These are phyloP conservation scores for Alfaro cultratus DNA, from an alignment of 2,797 vertebrate species.

Conservation along the genomic window DNA sequence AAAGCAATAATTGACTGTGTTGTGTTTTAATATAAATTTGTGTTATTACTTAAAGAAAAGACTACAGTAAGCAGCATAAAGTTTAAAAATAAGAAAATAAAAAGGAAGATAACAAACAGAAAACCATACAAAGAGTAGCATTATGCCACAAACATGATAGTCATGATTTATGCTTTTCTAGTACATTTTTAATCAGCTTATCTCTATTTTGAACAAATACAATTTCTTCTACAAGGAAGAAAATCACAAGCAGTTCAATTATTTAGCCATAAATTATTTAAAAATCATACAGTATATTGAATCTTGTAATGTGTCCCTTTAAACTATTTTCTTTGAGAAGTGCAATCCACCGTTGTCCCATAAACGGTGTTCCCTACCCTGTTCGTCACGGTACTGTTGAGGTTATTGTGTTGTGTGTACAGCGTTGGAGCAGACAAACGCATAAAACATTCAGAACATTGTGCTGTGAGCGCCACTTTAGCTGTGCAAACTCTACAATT, in stretches of 20 bases:
- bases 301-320: not conserved
- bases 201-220: not conserved
- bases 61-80: not conserved
- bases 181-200: not conserved
- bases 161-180: not conserved
- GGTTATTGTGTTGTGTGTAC: not conserved
- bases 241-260: not conserved
- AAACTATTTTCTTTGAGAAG: not conserved
- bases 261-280: not conserved
- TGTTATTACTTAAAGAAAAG: not conserved
- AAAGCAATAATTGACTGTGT: not conserved
- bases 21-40: not conserved
- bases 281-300: not conserved
- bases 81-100: not conserved
- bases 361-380: not conserved
- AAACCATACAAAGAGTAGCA: not conserved
- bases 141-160: not conserved
- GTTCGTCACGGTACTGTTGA: not conserved
- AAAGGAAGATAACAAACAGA: not conserved
- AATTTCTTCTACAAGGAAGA: not conserved
- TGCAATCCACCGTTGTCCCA: not conserved
- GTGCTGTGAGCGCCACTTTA: not conserved
- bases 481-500: not conserved
- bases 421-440: not conserved
- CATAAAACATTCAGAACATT: not conserved